Evolutionary conservation across 2,113 vertebrate species (phyloP).

Genomic region (Vombatus ursinus): DNA sequence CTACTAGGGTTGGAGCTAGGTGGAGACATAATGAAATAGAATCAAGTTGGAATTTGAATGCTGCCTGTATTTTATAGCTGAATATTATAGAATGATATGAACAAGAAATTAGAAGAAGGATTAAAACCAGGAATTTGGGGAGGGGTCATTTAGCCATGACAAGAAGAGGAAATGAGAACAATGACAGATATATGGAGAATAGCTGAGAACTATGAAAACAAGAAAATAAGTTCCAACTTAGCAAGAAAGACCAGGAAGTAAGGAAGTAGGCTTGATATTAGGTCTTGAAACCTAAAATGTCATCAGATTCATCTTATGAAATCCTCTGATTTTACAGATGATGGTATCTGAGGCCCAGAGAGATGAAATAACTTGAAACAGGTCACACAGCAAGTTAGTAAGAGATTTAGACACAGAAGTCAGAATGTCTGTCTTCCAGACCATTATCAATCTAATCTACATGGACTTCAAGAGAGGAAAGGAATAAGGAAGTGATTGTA

Average conservation of each 20-base stretch:
- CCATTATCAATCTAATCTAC: background rate
- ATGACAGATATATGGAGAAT: background rate
- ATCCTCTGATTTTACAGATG: background rate
- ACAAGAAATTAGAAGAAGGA: background rate
- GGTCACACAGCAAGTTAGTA: background rate
- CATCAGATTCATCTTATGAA: background rate
- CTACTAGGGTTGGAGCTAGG: background rate
- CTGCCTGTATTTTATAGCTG: background rate
- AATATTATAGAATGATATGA: background rate
- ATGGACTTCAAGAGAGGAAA: background rate
- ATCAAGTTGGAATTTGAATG: background rate
- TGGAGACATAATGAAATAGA: background rate
- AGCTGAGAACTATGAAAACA: background rate
- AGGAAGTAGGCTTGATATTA: background rate
- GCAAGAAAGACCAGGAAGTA: background rate
- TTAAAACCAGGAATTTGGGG: background rate
- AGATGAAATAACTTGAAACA: background rate
- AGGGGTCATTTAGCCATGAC: background rate
- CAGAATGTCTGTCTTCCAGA: background rate
- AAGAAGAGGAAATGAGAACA: background rate
- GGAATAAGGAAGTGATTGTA: background rate
- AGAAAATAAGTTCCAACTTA: background rate
- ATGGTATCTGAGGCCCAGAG: background rate
- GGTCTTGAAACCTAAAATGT: background rate
- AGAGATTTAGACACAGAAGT: background rate